Evolutionary conservation across 1,140 invertebrate species (phyloP), one percentile per base, ranked within the genome.

Genomic region (Rhyzopertha dominica): DNA sequence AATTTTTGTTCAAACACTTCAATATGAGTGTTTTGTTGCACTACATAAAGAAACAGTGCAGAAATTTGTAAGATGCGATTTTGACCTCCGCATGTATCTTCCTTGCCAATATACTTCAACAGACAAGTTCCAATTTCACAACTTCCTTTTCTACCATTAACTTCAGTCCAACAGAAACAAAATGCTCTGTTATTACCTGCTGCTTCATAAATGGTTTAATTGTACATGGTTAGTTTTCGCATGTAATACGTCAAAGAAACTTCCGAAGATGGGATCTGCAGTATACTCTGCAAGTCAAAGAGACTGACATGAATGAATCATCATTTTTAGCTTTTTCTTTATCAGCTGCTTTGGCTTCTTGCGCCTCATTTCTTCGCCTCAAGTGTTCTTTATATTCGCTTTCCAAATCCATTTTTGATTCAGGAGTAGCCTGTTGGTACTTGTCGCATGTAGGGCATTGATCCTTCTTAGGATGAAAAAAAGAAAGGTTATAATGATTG

Each of bases 141-240:
- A 26, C 44, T 51, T 28, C 42, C 51, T 37, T 48, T 47, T 43
- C 54, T 48, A 18, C 41, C 48, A 45, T 56, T 44, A 20, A 53
- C 13, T 43, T 56, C 47, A 26, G 34, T 47, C 51, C 51, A 53
- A 10, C 19, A 13, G 22, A 28, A 51, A 28, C 51, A 51, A 28
- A 30, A 48, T n/a, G 32, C 45, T 16, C 47, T 46, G 47, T 47
- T 53, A 23, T 36, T 32, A 26, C n/a, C 7, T 29, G 32, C 26
- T 18, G 22, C 18, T 37, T 51, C 51, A 37, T 56, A 56, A 16
- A 56, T 31, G 17, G 54, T 50, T 24, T 51, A 51, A 44, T 56
- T 56, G 24, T 56, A 47, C 12, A 19, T 34, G 37, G 29, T 45
- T 13, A 54, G 20, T 47, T 57, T 54, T 17, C 50, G 19, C 41